Evolutionary conservation across 1,140 invertebrate species (phyloP).

Genomic region (Drosophila rufa): DNA sequence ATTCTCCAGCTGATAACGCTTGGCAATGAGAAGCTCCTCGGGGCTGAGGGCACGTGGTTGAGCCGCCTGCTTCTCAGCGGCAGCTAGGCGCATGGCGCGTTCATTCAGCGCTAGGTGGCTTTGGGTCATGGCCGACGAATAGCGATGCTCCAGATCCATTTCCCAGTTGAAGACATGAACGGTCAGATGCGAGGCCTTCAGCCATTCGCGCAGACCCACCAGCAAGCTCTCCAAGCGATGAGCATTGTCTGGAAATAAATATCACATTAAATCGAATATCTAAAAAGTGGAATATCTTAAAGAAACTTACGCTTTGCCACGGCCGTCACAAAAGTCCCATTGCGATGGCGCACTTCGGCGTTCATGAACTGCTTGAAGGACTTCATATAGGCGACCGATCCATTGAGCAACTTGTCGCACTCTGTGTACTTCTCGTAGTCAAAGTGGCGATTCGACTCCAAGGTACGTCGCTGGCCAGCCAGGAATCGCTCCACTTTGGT

Average conservation of each 20-base stretch:
- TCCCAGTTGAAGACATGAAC: conserved; percentile 72
- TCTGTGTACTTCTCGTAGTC: conserved; percentile 62
- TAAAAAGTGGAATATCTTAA: background rate
- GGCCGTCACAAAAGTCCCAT: conserved; percentile 34
- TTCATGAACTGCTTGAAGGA: conserved; percentile 28
- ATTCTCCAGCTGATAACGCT: conserved; percentile 37
- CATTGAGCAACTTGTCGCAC: conserved; percentile 53
- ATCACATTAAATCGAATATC: background rate
- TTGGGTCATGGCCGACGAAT: conserved; percentile 57
- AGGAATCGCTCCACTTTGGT: conserved; percentile 64
- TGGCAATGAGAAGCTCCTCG: conserved; percentile 43
- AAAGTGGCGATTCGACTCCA: conserved; percentile 61
- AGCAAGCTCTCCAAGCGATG: conserved; percentile 45
- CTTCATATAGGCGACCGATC: conserved; percentile 2
- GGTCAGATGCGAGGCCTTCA: conserved; percentile 58
- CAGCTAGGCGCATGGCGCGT: conserved; percentile 21
- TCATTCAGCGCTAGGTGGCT: conserved; percentile 18
- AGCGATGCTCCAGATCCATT: conserved; percentile 70
- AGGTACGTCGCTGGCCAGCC: conserved; percentile 22
- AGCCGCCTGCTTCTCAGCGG: conserved; percentile 6
- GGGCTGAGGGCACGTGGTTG: background rate
- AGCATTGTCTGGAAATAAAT: conserved; percentile 40
- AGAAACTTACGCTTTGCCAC: conserved; percentile 26
- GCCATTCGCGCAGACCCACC: conserved; percentile 36
- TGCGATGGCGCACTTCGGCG: conserved; percentile 61